Base-by-base conservation (phyloP, 2,888 invertebrate species). In the Drosophila infuscata region DNA sequence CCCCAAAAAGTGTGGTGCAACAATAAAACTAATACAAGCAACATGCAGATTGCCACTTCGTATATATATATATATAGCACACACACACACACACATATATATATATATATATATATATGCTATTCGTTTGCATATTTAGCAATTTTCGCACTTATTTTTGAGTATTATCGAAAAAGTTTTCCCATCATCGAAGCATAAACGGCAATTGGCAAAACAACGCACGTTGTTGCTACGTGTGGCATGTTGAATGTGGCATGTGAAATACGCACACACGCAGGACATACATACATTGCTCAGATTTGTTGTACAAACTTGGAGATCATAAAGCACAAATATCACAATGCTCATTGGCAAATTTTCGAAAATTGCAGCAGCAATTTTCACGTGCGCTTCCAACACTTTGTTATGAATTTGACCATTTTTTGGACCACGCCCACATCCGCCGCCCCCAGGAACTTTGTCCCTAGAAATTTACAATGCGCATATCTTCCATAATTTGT, bases 91-190 rank as follows among this genome's bases (percentile, higher is more conserved):
- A 17, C 3, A 56, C 35, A 41, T 29, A 20, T n/a, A 7, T 46
- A 20, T 15, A 29, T 36, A 3, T 53, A 9, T 36, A 20, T 12
- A 20, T 25, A 25, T 25, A 25, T 3, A 25, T 25, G 25, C 25
- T 58, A 73, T 62, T 60, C 60, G 68, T 72, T 71, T 75, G 76
- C 86, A 86, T 88, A 82, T 86, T 81, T 77, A 54, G 76, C 74
- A 76, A 85, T 71, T 79, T 88, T 88, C 85, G 85, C 87, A 90
- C 83, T 90, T 89, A 82, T 83, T 90, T 90, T 90, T 85, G 90
- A 91, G 91, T 92, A 89, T 91, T 91, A 91, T 91, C 92, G 91
- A 89, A 85, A 91, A 91, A 91, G 89, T 91, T 91, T 91, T 86
- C 81, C 88, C 88, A 91, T 92, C 89, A 88, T 78, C 83, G 87